phyloP scores from a whole-genome alignment of 2,113 vertebrate species.

The Myiozetetes cayanensis region DNA sequence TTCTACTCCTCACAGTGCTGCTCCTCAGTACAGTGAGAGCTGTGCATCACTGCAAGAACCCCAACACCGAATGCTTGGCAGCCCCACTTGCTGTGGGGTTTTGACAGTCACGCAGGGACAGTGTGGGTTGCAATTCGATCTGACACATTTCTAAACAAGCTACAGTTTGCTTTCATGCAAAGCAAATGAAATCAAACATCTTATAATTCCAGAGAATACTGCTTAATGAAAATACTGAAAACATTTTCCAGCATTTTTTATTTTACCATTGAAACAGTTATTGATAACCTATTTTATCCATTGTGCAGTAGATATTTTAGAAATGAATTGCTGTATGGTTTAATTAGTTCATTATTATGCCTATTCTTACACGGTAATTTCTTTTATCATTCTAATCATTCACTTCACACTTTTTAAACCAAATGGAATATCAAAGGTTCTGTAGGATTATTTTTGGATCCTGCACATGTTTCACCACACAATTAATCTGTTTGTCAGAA shows the following conservation, averaged over 20 bases:
- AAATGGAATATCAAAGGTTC: constrained; percentile 64
- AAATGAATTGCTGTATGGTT: constrained; percentile 67
- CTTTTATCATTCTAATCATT: constrained; percentile 71
- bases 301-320: constrained; percentile 66
- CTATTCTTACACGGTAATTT: constrained; percentile 64
- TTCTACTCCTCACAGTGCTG: background rate
- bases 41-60: background rate
- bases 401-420: constrained; percentile 54
- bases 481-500: constrained; percentile 71
- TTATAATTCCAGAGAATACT: background rate
- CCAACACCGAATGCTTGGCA: background rate
- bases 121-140: background rate
- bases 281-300: constrained; percentile 69
- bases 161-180: background rate
- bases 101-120: background rate
- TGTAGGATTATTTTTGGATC: constrained; percentile 57
- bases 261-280: constrained; percentile 56
- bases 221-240: constrained; percentile 50
- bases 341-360: constrained; percentile 69
- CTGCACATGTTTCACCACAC: constrained; percentile 54
- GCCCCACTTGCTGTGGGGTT: background rate
- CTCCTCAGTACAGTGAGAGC: background rate
- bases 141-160: background rate
- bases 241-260: constrained; percentile 40
- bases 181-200: constrained; percentile 29